Conservation (phyloP, 2,888 invertebrate genomes). For the Cacoxenus indagator region DNA sequence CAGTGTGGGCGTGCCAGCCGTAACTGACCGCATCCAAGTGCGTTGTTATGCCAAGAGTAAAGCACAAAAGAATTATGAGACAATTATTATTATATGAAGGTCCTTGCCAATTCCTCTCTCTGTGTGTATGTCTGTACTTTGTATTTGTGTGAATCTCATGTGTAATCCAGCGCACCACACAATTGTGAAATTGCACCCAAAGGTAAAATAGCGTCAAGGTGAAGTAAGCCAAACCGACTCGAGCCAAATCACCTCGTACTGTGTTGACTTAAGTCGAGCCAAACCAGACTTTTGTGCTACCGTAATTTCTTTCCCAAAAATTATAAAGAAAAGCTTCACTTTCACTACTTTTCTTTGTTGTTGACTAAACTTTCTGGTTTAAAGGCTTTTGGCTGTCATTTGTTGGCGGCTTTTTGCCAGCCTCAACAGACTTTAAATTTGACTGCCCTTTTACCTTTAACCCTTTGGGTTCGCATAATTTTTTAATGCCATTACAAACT, state of each 20-base stretch:
- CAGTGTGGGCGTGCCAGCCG: slow-evolving; percentile 42
- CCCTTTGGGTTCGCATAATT: slow-evolving; percentile 35
- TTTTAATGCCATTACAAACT: slow-evolving; percentile 47
- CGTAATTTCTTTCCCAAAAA: background rate
- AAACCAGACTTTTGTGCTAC: slow-evolving; percentile 24
- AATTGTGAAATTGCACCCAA: slow-evolving; percentile 66
- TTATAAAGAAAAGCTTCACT: background rate
- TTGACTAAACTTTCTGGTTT: slow-evolving; percentile 43
- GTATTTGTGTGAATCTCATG: slow-evolving; percentile 44
- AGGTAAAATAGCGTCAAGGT: slow-evolving; percentile 40
- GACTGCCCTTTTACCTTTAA: slow-evolving; percentile 3
- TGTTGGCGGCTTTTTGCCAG: slow-evolving; percentile 21
- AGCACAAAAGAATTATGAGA: background rate
- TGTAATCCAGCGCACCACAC: slow-evolving; percentile 49
- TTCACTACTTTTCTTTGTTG: background rate
- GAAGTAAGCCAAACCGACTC: background rate
- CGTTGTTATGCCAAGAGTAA: slow-evolving; percentile 44
- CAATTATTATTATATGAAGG: slow-evolving; percentile 10
- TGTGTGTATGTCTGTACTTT: slow-evolving; percentile 28
- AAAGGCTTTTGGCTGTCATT: slow-evolving; percentile 32
- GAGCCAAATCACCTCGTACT: background rate
- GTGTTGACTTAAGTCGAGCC: slow-evolving; percentile 3
- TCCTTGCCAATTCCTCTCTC: background rate
- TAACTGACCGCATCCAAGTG: slow-evolving; percentile 56
- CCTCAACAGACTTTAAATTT: slow-evolving; percentile 25